Percentiles rank a stretch among this genome's conserved stretches.
Evolutionary conservation across 1,140 invertebrate genomes (phyloP).

Genomic region (Hyposmocoma kahamanoa): DNA sequence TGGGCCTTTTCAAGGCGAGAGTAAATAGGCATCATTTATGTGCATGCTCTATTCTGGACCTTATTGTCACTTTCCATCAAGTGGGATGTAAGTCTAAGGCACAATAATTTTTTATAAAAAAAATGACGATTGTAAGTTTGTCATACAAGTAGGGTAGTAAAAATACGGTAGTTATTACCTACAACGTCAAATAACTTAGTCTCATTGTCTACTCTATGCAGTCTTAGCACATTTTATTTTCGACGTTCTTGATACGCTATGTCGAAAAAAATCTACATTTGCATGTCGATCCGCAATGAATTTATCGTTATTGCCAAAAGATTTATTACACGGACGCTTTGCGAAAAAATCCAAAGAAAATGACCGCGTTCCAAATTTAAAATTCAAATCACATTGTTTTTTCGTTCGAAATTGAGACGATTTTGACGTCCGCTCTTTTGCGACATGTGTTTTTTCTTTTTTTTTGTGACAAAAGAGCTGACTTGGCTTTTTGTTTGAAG

Average conservation of each 20-base stretch:
- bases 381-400: constrained; percentile 68
- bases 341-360: constrained; percentile 59
- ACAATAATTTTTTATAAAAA: too few species aligned
- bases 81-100: too few species aligned
- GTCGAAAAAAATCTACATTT: constrained; percentile 64
- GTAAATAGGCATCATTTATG: too few species aligned
- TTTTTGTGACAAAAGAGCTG: constrained; percentile 21
- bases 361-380: constrained; percentile 58
- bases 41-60: too few species aligned
- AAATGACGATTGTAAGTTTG: too few species aligned
- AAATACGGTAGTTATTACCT: too few species aligned
- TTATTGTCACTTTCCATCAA: too few species aligned
- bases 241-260: constrained; percentile 39
- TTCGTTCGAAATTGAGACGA: constrained; percentile 62
- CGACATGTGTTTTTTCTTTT: constrained; percentile 43
- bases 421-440: constrained; percentile 56
- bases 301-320: constrained; percentile 69
- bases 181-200: too few species aligned
- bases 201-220: neutral
- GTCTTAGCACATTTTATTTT: neutral
- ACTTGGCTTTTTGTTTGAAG: constrained; percentile 21
- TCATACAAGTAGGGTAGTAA: too few species aligned
- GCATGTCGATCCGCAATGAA: constrained; percentile 72
- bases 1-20: too few species aligned
- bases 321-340: constrained; percentile 59